These are phyloP conservation scores for Dendrocincla fuliginosa DNA, from an alignment of 2,797 vertebrate genomes.

Conservation along the genomic window DNA sequence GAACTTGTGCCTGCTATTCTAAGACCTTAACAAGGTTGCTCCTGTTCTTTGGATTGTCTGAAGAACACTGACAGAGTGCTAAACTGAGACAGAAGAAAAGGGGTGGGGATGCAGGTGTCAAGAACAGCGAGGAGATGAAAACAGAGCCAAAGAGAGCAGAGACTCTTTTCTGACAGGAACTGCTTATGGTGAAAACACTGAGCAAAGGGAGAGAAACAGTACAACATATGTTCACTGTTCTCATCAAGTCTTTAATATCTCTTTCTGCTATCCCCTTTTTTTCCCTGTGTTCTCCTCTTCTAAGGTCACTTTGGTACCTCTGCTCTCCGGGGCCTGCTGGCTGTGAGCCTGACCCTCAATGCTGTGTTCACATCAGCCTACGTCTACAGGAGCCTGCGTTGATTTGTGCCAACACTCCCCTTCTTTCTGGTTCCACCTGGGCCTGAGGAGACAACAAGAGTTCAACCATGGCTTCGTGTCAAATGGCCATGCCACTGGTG, in stretches of 20 bases:
- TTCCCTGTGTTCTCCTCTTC: background rate
- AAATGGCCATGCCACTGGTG: background rate
- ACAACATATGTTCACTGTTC: background rate
- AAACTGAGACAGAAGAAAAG: background rate
- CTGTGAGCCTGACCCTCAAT: constrained; percentile 86
- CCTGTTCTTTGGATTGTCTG: background rate
- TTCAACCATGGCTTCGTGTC: background rate
- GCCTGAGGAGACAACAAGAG: background rate
- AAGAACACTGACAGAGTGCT: background rate
- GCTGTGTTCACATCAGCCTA: constrained; percentile 84
- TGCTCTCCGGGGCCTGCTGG: constrained; percentile 81
- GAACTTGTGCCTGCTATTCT: background rate
- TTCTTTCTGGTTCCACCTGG: background rate
- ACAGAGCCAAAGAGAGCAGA: background rate
- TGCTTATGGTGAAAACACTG: background rate
- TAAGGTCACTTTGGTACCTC: constrained; percentile 78
- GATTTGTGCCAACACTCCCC: background rate
- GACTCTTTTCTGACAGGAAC: background rate
- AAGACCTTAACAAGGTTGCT: background rate
- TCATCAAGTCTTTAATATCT: background rate
- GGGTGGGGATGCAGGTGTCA: background rate
- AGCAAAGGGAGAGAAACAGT: background rate
- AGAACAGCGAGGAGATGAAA: background rate
- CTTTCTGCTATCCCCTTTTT: background rate
- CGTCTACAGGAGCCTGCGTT: constrained; percentile 82